Evolutionary conservation across 2,113 vertebrate genomes (phyloP).

Genomic region (Lichenostomus cassidix): DNA sequence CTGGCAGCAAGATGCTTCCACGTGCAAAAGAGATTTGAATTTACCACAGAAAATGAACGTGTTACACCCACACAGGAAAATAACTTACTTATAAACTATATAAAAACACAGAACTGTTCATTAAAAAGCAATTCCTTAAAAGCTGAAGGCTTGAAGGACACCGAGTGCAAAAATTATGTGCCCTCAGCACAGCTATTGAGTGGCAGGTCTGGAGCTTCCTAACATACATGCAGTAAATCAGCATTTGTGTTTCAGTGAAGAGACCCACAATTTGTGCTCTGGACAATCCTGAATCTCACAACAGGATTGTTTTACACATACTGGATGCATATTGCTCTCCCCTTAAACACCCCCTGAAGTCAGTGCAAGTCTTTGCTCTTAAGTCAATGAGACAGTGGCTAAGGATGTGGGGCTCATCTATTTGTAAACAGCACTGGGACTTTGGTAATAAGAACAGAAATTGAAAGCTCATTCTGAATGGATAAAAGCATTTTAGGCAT

Average conservation of each 20-base stretch:
- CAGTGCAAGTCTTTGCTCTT: not conserved
- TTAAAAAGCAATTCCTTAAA: not conserved
- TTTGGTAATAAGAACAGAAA: not conserved
- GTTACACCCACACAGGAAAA: not conserved
- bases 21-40: not conserved
- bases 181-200: not conserved
- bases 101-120: not conserved
- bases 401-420: not conserved
- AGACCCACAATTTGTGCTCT: not conserved
- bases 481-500: not conserved
- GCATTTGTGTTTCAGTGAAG: not conserved
- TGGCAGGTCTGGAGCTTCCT: not conserved
- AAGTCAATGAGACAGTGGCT: not conserved
- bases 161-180: not conserved
- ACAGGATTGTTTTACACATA: not conserved
- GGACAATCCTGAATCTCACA: not conserved
- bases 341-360: not conserved
- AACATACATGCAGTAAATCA: fast-evolving
- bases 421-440: not conserved
- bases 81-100: not conserved
- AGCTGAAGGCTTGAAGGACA: not conserved
- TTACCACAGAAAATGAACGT: not conserved
- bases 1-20: not conserved
- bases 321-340: not conserved
- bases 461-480: not conserved